These are phyloP conservation scores for Delphinapterus leucas DNA, from an alignment of 2,113 vertebrate species.

Conservation along the genomic window DNA sequence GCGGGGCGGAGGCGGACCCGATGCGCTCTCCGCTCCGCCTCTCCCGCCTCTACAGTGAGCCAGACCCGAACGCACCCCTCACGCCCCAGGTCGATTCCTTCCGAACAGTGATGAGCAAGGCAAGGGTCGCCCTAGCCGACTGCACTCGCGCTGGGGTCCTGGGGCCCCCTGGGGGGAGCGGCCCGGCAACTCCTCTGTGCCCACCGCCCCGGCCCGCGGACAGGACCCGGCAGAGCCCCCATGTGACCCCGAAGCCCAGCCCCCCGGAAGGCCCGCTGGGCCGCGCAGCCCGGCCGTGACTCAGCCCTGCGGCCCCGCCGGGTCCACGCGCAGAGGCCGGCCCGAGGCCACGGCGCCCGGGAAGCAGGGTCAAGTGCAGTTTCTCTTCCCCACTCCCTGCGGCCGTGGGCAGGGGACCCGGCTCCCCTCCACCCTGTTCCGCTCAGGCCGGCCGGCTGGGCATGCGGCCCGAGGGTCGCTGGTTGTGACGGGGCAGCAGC, in stretches of 20 bases:
- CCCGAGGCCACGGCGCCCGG: too few species aligned
- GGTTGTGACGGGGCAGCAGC: background rate
- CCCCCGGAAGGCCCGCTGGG: too few species aligned
- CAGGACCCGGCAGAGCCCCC: too few species aligned
- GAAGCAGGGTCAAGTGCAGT: background rate
- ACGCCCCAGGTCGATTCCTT: background rate
- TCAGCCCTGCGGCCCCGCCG: too few species aligned
- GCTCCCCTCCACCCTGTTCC: background rate
- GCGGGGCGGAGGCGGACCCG: background rate
- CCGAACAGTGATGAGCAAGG: background rate
- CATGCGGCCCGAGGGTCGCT: too few species aligned
- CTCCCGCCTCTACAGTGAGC: too few species aligned
- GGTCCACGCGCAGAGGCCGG: background rate
- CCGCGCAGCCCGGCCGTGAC: too few species aligned
- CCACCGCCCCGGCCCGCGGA: background rate
- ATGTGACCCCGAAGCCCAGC: too few species aligned
- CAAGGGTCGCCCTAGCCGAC: background rate
- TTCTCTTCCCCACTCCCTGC: background rate
- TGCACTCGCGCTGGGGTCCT: background rate
- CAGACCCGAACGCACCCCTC: fast-evolving
- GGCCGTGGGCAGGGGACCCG: background rate
- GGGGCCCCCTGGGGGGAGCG: too few species aligned
- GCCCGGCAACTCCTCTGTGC: background rate
- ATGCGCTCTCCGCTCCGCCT: background rate
- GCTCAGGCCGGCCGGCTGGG: background rate